A percentile compares a stretch with the other conserved stretches of the same genome.
phyloP scores from a whole-genome alignment of 2,797 vertebrate species.

The Spinibarbus caldwelli region DNA sequence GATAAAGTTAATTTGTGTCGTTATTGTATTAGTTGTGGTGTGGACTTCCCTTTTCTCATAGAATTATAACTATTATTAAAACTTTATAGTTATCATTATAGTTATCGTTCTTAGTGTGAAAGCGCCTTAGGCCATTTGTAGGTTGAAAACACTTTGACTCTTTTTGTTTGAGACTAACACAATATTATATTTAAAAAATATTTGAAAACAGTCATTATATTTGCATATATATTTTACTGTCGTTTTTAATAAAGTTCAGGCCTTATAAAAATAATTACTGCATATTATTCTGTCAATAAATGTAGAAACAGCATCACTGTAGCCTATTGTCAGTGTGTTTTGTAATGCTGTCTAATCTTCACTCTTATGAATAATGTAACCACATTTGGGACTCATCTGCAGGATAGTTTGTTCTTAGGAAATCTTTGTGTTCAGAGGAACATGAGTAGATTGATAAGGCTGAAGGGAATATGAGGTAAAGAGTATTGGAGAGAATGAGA shows the following conservation, averaged over 20 bases:
- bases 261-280: neutral
- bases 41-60: neutral
- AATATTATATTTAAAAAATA: neutral
- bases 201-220: neutral
- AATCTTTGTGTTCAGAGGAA: conserved; percentile 17
- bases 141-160: neutral
- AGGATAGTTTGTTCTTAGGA: conserved; percentile 11
- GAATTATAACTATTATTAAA: neutral
- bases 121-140: neutral
- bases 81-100: neutral
- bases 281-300: conserved; percentile 15
- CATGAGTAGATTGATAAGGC: conserved; percentile 12
- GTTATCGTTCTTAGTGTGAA: neutral
- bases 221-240: neutral
- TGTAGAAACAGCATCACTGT: neutral
- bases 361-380: conserved; percentile 1
- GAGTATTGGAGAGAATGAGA: conserved; percentile 21
- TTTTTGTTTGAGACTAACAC: neutral
- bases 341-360: conserved; percentile 2
- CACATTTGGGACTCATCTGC: conserved; percentile 13
- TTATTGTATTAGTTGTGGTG: neutral
- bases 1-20: neutral
- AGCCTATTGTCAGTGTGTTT: conserved; percentile 1
- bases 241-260: neutral
- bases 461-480: neutral